phyloP scores from a whole-genome alignment of 2,113 vertebrate species.

The Pachyramphus minor region DNA sequence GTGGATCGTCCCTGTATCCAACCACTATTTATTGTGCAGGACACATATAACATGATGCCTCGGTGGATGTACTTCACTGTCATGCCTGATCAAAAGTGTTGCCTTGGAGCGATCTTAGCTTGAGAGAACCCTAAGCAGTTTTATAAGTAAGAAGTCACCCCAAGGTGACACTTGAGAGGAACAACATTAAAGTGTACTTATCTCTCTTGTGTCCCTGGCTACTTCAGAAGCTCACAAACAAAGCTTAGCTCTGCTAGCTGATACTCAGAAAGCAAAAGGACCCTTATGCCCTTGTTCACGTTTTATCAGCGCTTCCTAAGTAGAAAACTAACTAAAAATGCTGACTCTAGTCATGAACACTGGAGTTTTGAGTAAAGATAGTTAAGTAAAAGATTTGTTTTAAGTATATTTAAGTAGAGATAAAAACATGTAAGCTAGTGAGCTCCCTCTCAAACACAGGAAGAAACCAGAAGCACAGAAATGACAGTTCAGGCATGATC shows the following conservation, averaged over 20 bases:
- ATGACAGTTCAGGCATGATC: not conserved
- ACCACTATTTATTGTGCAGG: not conserved
- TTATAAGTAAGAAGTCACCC: conserved; percentile 15
- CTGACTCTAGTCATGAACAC: not conserved
- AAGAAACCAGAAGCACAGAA: not conserved
- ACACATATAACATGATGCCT: not conserved
- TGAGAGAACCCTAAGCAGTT: conserved; percentile 20
- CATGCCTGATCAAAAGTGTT: conserved; percentile 15
- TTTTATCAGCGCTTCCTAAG: not conserved
- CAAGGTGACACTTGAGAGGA: conserved; percentile 46
- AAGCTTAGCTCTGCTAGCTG: not conserved
- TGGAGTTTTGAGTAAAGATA: not conserved
- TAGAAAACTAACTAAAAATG: conserved; percentile 35
- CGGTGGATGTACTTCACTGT: not conserved
- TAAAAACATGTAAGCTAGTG: not conserved
- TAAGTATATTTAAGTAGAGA: not conserved
- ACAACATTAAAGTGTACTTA: not conserved
- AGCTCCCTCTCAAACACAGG: not conserved
- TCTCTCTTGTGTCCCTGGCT: conserved; percentile 19
- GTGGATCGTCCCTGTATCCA: not conserved
- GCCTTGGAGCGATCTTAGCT: conserved; percentile 25
- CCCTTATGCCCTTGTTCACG: not conserved
- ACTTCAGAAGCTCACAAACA: conserved; percentile 30
- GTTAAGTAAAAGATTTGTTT: not conserved
- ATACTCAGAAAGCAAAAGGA: not conserved